phyloP scores from a whole-genome alignment of 2,797 vertebrate genomes.

The Bradypodion pumilum region DNA sequence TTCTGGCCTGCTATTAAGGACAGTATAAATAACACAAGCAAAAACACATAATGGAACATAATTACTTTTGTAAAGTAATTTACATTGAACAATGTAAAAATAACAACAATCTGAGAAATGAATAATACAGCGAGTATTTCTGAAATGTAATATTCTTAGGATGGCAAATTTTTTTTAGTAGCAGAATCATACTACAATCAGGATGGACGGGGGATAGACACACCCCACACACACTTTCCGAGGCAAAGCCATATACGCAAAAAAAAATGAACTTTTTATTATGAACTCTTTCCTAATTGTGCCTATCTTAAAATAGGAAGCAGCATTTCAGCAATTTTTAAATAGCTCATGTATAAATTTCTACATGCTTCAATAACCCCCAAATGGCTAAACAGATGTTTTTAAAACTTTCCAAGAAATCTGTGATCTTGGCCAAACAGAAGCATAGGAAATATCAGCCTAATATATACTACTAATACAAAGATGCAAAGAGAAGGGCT shows the following conservation, averaged over 20 bases:
- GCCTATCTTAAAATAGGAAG: constrained; percentile 14
- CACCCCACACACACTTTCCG: no score
- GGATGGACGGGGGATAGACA: neutral
- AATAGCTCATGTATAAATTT: constrained; percentile 6
- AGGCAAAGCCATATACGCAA: neutral
- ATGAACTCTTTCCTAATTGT: rapidly evolving
- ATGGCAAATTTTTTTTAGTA: neutral
- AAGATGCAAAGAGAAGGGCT: neutral
- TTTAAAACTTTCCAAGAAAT: constrained; percentile 26
- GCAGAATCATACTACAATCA: neutral
- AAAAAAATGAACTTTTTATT: constrained; percentile 13
- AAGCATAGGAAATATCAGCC: neutral
- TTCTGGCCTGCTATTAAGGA: no score
- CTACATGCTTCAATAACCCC: neutral
- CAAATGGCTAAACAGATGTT: constrained; percentile 12
- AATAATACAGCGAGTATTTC: no score
- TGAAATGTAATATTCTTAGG: neutral
- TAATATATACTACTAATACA: neutral
- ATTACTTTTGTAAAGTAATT: no score
- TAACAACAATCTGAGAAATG: no score
- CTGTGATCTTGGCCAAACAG: neutral
- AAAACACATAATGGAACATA: no score
- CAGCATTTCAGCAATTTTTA: neutral
- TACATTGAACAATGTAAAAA: no score
- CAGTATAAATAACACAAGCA: no score